phyloP scores from a whole-genome alignment of 1,140 invertebrate species.

The Drosophila bocki region DNA sequence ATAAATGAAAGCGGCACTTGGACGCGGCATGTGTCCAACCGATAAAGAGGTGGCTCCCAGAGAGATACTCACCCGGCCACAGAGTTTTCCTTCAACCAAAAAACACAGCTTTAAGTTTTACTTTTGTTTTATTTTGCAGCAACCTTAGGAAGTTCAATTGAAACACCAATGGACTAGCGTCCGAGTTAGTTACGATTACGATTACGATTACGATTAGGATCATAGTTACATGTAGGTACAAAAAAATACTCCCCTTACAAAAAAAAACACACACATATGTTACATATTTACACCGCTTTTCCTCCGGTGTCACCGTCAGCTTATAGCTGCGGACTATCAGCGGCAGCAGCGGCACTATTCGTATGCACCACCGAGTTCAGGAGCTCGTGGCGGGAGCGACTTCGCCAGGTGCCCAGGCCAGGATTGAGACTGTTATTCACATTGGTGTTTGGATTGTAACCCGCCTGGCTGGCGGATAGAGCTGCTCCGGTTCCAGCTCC shows the following conservation, averaged over 20 bases:
- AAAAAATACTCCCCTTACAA: conserved; percentile 32
- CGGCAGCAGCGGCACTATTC: conserved; percentile 33
- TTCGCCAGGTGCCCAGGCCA: conserved; percentile 55
- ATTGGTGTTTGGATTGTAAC: conserved; percentile 18
- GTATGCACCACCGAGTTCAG: conserved; percentile 64
- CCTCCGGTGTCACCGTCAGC: neutral
- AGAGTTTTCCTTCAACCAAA: neutral
- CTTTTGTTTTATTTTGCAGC: conserved; percentile 48
- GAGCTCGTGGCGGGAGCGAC: conserved; percentile 57
- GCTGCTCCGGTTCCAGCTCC: neutral
- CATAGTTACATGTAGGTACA: conserved; percentile 37
- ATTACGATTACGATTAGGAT: conserved; percentile 11
- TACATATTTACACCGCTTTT: conserved; percentile 23
- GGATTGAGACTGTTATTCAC: conserved; percentile 10
- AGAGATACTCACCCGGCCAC: neutral
- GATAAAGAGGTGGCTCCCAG: conserved; percentile 5
- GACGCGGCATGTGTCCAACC: neutral
- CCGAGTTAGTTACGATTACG: conserved; percentile 33
- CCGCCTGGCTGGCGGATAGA: conserved; percentile 62
- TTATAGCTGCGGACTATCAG: conserved; percentile 62
- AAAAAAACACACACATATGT: conserved; percentile 18
- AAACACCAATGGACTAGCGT: conserved; percentile 57
- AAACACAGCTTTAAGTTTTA: neutral
- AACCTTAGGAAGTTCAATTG: conserved; percentile 68
- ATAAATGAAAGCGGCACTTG: conserved; percentile 16